phyloP scores from a whole-genome alignment of 2,888 invertebrate species.

The Onchidella celtica region DNA sequence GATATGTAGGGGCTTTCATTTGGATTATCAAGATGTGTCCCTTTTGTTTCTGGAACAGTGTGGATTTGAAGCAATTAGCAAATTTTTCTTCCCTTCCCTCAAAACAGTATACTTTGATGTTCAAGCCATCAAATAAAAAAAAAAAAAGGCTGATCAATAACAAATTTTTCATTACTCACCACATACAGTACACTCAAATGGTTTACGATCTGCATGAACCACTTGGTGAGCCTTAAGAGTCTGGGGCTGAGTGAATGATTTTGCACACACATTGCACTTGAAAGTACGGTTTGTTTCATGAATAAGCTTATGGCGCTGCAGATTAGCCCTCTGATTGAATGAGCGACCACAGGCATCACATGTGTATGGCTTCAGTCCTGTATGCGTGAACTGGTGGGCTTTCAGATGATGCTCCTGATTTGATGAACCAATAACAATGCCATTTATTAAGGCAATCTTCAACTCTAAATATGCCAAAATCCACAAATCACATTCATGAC shows the following conservation, averaged over 20 bases:
- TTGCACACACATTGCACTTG: constrained; percentile 78
- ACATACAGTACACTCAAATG: constrained; percentile 79
- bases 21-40: too few species aligned
- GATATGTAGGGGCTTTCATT: too few species aligned
- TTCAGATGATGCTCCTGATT: constrained; percentile 79
- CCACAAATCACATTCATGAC: too few species aligned
- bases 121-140: too few species aligned
- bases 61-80: too few species aligned
- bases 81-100: too few species aligned
- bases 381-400: constrained; percentile 80
- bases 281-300: constrained; percentile 77
- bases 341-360: constrained; percentile 78
- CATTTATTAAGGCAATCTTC: too few species aligned
- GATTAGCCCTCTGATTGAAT: constrained; percentile 80
- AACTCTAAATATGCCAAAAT: too few species aligned
- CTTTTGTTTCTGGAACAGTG: too few species aligned
- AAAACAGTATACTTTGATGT: too few species aligned
- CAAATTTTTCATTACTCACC: too few species aligned
- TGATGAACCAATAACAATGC: neutral
- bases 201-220: constrained; percentile 79
- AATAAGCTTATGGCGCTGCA: constrained; percentile 79
- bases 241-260: constrained; percentile 80
- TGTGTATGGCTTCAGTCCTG: constrained; percentile 77
- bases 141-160: too few species aligned
- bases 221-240: constrained; percentile 80